phyloP scores from a whole-genome alignment of 2,113 vertebrate species.

The Chloebia gouldiae region DNA sequence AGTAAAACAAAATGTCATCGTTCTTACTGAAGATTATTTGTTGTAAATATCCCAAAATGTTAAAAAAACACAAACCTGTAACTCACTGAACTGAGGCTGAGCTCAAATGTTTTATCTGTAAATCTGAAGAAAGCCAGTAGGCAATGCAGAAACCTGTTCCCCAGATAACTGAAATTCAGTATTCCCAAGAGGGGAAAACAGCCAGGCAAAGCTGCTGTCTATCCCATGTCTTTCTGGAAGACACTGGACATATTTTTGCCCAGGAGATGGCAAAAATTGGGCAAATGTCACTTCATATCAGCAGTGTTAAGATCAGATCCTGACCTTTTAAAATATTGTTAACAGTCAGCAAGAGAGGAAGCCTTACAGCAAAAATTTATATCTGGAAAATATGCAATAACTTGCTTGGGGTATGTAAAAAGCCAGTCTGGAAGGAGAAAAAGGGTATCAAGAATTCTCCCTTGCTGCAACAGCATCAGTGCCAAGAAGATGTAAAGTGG shows the following conservation, averaged over 20 bases:
- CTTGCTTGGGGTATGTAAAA: slow-evolving; percentile 2
- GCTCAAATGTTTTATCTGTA: background rate
- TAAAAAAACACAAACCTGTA: background rate
- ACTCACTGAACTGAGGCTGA: background rate
- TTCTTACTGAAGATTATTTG: background rate
- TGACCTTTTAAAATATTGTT: slow-evolving; percentile 44
- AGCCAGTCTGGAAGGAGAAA: slow-evolving; percentile 5
- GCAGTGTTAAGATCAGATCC: slow-evolving; percentile 13
- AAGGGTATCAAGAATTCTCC: background rate
- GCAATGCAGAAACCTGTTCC: slow-evolving; percentile 16
- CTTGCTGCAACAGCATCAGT: background rate
- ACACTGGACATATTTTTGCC: slow-evolving; percentile 32
- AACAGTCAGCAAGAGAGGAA: slow-evolving; percentile 17
- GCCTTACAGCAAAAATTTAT: slow-evolving; percentile 11
- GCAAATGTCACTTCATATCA: slow-evolving; percentile 47
- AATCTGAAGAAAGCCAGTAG: background rate
- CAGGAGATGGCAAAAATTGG: slow-evolving; percentile 30
- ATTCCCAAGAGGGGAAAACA: background rate
- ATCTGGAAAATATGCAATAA: slow-evolving; percentile 2
- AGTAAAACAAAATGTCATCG: background rate
- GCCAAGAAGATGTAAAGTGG: slow-evolving; percentile 9
- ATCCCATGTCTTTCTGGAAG: background rate
- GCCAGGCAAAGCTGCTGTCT: background rate
- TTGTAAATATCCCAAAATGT: background rate
- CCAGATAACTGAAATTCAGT: background rate